phyloP scores from a whole-genome alignment of 2,797 vertebrate species.

The Mycteria americana region DNA sequence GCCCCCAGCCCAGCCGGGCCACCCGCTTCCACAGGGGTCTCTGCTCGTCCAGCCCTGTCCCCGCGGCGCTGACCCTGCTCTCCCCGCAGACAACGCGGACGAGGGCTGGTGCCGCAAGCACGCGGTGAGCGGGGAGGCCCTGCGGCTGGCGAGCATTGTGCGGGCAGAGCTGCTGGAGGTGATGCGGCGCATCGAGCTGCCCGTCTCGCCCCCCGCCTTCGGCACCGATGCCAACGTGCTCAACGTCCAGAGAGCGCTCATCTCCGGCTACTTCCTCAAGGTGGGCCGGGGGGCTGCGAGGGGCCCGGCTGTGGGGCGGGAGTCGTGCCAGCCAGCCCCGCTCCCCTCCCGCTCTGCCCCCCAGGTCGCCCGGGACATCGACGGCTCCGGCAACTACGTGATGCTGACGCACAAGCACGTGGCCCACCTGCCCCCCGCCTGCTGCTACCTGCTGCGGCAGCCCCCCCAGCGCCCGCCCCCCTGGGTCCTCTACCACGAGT shows the following conservation, averaged over 20 bases:
- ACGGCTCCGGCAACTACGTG: slow-evolving; percentile 93
- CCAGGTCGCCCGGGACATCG: slow-evolving; percentile 92
- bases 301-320: fast-evolving
- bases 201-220: slow-evolving; percentile 87
- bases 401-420: slow-evolving; percentile 93
- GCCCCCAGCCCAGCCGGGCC: neutral
- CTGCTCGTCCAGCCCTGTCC: neutral
- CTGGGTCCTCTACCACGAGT: slow-evolving; percentile 94
- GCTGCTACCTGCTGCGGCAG: slow-evolving; percentile 83
- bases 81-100: slow-evolving; percentile 80
- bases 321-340: fast-evolving
- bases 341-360: neutral
- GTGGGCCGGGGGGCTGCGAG: fast-evolving
- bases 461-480: slow-evolving; percentile 78
- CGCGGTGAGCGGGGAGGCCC: slow-evolving; percentile 77
- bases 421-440: slow-evolving; percentile 87
- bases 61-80: neutral
- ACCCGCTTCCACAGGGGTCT: fast-evolving
- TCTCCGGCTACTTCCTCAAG: slow-evolving; percentile 95
- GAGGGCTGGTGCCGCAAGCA: slow-evolving; percentile 89
- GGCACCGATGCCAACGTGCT: slow-evolving; percentile 87
- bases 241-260: slow-evolving; percentile 89
- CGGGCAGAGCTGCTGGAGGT: slow-evolving; percentile 88
- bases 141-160: slow-evolving; percentile 84
- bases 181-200: slow-evolving; percentile 92